phyloP scores from a whole-genome alignment of 2,888 invertebrate genomes.

The Taenaris catops region DNA sequence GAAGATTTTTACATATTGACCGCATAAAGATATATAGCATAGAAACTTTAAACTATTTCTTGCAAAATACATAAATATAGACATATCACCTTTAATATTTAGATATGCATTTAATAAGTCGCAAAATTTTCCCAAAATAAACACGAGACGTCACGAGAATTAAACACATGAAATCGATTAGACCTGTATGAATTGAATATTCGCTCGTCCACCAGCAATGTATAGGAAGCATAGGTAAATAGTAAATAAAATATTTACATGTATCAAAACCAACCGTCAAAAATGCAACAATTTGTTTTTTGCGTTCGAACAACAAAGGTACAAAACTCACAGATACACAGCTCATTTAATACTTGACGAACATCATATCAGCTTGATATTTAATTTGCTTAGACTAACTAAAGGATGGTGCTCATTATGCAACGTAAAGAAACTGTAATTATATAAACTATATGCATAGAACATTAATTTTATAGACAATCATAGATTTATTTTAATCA shows the following conservation, averaged over 20 bases:
- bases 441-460: slow-evolving; percentile 29
- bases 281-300: slow-evolving; percentile 47
- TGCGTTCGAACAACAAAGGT: slow-evolving; percentile 70
- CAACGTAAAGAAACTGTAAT: slow-evolving; percentile 1
- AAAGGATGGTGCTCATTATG: slow-evolving; percentile 10
- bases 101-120: slow-evolving; percentile 9
- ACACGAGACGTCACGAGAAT: slow-evolving; percentile 39
- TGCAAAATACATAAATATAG: too few relatives aligned
- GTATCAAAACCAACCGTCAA: slow-evolving; percentile 30
- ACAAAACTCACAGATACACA: slow-evolving; percentile 47
- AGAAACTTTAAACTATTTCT: too few relatives aligned
- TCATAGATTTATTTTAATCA: slow-evolving; percentile 34
- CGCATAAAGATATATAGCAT: too few relatives aligned
- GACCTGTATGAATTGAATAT: slow-evolving; percentile 2
- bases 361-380: slow-evolving; percentile 10
- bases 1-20: too few relatives aligned
- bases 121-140: slow-evolving; percentile 38
- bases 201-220: not conserved
- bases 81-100: too few relatives aligned
- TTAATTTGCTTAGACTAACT: slow-evolving; percentile 7
- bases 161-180: slow-evolving; percentile 26
- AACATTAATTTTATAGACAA: slow-evolving; percentile 27
- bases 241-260: slow-evolving; percentile 11
- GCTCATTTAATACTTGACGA: slow-evolving; percentile 10
- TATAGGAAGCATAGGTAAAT: not conserved